Evolutionary conservation across 2,113 vertebrate species (phyloP), one percentile per base, ranked within the genome.

Genomic region (Limnothrissa miodon): DNA sequence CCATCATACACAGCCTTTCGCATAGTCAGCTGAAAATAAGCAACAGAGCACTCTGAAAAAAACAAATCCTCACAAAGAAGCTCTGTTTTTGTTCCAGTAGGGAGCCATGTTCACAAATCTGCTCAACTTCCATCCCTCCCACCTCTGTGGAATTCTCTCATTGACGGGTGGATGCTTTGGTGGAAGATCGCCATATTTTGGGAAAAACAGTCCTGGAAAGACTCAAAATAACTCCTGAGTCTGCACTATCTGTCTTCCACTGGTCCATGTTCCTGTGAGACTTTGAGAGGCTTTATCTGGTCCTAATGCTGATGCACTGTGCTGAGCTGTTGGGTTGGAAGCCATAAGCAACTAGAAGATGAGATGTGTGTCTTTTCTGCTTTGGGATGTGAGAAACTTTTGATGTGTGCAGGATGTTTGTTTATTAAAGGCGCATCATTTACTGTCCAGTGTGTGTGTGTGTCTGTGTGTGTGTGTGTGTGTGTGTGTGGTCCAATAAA

Each of bases 1-100:
- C 36, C 66, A 74, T 36, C 29, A 17, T 74, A 74, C 33, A 10
- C 11, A 29, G 29, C 13, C 13, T 36, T 36, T 36, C 13, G 13
- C 66, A 5, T 33, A 74, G 66, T 74, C 66, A 66, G 66, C 25
- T 74, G 66, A 74, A 74, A 74, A 74, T 36, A 74, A 17, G 66
- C 66, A 74, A 74, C 33, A 74, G 66, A 74, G 66, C 15, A 36
- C 17, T 36, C 13, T 15, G 17, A 74, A 74, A 25, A 66, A 29
- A n/a, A 25, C 10, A 66, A 74, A 39, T 11, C 59, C 25, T 29
- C 66, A 74, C 66, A 74, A 74, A 74, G 66, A 74, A 74, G 66
- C 66, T 74, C 66, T 66, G 66, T 74, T 74, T 11, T 74, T 36
- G 66, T 36, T 74, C 66, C 66, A 36, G 9, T 11, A 15, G 25